Conservation (phyloP, 2,113 vertebrate genomes). For the Elephas maximus region DNA sequence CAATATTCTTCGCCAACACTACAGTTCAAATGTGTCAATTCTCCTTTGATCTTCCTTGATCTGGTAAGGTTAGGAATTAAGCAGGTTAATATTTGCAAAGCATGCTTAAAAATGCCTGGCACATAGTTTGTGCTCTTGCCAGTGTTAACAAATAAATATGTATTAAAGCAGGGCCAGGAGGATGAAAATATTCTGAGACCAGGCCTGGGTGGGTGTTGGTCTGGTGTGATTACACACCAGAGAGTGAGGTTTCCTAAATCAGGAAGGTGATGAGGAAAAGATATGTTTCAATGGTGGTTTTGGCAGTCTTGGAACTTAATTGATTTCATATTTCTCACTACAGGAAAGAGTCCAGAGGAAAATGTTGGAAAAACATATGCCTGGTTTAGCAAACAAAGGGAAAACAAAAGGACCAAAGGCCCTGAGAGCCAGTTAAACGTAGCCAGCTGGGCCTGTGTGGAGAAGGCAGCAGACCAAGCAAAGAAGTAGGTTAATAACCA, state of each 20-base stretch:
- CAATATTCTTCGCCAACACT: not conserved
- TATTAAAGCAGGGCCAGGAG: rapidly evolving
- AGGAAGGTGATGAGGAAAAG: not conserved
- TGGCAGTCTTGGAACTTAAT: not conserved
- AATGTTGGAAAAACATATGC: not conserved
- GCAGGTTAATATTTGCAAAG: too few relatives aligned
- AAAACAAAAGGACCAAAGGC: not conserved
- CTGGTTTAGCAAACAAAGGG: not conserved
- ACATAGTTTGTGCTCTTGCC: rapidly evolving
- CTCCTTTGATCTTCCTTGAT: not conserved
- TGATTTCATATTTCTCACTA: slow-evolving; percentile 21
- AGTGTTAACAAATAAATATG: rapidly evolving
- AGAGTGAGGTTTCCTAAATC: not conserved
- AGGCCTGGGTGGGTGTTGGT: rapidly evolving
- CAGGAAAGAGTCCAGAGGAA: not conserved
- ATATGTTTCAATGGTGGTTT: not conserved
- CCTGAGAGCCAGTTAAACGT: not conserved
- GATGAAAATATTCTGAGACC: rapidly evolving
- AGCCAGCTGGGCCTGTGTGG: rapidly evolving
- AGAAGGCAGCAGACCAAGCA: rapidly evolving
- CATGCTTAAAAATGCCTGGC: rapidly evolving
- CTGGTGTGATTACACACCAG: rapidly evolving
- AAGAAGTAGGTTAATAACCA: rapidly evolving
- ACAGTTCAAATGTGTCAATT: not conserved
- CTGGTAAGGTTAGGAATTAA: not conserved